These are phyloP conservation scores for Crematogaster levior DNA, from an alignment of 2,888 invertebrate genomes.

Conservation along the genomic window DNA sequence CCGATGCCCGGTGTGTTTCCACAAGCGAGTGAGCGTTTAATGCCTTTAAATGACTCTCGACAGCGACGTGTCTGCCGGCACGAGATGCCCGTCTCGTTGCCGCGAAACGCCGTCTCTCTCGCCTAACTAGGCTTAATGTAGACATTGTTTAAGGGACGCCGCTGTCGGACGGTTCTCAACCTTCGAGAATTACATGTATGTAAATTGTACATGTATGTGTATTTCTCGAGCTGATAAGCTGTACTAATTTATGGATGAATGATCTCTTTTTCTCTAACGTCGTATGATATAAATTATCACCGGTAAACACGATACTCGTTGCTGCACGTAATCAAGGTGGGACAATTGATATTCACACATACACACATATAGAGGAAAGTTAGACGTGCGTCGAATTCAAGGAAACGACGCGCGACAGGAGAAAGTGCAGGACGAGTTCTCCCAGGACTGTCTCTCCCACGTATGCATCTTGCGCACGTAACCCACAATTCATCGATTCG, in stretches of 20 bases:
- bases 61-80: conserved; percentile 49
- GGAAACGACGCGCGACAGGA: conserved; percentile 65
- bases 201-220: not conserved
- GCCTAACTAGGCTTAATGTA: conserved; percentile 71
- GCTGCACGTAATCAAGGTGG: not conserved
- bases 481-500: conserved; percentile 68
- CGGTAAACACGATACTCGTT: not conserved
- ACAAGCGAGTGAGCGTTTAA: conserved; percentile 42
- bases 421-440: conserved; percentile 73
- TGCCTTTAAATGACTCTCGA: conserved; percentile 48
- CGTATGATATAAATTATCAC: not conserved
- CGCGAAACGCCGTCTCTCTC: conserved; percentile 48
- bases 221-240: not conserved
- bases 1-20: conserved; percentile 43
- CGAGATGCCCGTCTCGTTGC: conserved; percentile 42
- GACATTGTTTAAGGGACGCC: conserved; percentile 71
- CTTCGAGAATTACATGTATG: not conserved
- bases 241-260: not conserved
- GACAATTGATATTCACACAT: conserved; percentile 20
- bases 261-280: not conserved
- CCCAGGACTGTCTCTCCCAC: conserved; percentile 70
- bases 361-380: conserved; percentile 6
- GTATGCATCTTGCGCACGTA: conserved; percentile 58
- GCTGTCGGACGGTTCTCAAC: conserved; percentile 65
- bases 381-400: conserved; percentile 62